phyloP scores from a whole-genome alignment of 1,140 invertebrate genomes.

The Drosophila gunungcola region DNA sequence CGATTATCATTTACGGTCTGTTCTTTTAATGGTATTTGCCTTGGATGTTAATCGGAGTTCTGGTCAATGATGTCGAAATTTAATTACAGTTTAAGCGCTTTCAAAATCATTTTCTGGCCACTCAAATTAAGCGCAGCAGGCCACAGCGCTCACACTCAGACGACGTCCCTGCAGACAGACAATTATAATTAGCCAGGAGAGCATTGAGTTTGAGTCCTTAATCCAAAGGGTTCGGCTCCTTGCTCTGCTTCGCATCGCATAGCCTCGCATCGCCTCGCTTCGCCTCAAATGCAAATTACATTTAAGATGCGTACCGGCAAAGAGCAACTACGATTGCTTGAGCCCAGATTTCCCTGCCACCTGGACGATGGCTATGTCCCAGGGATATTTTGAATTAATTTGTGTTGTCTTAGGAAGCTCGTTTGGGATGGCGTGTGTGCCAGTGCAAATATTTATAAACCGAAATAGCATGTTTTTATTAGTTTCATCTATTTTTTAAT shows the following conservation, averaged over 20 bases:
- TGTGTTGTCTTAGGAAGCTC: conserved; percentile 7
- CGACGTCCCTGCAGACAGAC: conserved; percentile 21
- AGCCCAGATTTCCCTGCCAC: conserved; percentile 9
- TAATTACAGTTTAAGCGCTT: conserved; percentile 48
- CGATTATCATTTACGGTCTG: not conserved
- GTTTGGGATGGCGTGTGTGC: not conserved
- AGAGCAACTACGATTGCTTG: conserved; percentile 20
- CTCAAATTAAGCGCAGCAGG: conserved; percentile 49
- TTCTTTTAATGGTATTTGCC: not conserved
- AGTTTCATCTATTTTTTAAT: too few species aligned
- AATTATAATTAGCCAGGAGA: conserved; percentile 39
- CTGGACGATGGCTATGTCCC: conserved; percentile 1
- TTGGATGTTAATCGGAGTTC: conserved; percentile 10
- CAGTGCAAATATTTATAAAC: conserved; percentile 2
- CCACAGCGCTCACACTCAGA: conserved; percentile 31
- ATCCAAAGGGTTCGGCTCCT: conserved; percentile 24
- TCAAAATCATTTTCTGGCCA: conserved; percentile 52
- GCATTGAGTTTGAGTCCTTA: conserved; percentile 26
- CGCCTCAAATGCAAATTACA: conserved; percentile 49
- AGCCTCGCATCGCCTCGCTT: not conserved
- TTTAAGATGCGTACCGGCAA: conserved; percentile 49
- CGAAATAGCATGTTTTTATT: not conserved
- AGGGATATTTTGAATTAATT: conserved; percentile 13
- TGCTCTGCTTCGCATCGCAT: not conserved
- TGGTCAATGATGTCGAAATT: conserved; percentile 48